Percentiles rank a stretch among this genome's conserved stretches.
These are phyloP conservation scores for Dromaius novaehollandiae DNA, from an alignment of 2,113 vertebrate genomes.

Conservation along the genomic window DNA sequence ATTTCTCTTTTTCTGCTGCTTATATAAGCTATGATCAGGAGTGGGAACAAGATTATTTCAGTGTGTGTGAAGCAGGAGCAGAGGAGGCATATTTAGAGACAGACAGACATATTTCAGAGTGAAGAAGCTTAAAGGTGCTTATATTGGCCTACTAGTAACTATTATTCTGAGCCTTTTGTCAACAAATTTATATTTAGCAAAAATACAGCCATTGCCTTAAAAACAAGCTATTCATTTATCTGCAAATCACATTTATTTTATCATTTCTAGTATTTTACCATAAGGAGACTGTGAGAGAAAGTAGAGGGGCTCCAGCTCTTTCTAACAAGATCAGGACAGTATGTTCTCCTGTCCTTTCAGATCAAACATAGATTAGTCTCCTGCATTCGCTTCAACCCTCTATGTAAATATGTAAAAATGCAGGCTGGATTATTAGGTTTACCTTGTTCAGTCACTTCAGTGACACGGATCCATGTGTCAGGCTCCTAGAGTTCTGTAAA, in stretches of 20 bases:
- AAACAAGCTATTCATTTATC: background rate
- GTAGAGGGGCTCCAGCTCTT: background rate
- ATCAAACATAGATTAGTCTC: conserved; percentile 21
- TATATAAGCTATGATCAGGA: background rate
- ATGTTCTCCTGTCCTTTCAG: conserved; percentile 11
- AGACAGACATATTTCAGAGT: background rate
- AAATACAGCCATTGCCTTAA: background rate
- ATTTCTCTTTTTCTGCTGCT: background rate
- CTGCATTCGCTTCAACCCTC: conserved; percentile 2
- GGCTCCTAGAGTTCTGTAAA: conserved; percentile 5
- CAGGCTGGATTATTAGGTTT: conserved; percentile 37
- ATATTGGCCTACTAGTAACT: background rate
- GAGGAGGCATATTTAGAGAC: background rate
- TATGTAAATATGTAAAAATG: conserved; percentile 52
- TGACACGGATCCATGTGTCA: conserved; percentile 25
- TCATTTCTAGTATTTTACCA: background rate
- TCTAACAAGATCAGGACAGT: background rate
- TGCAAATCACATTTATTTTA: background rate
- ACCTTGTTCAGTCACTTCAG: conserved; percentile 14
- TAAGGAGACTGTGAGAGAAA: background rate
- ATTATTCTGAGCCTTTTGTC: background rate
- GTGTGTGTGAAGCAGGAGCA: background rate
- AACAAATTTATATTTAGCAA: background rate
- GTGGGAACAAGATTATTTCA: background rate
- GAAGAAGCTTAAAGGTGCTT: background rate